Conservation (phyloP, 1,140 invertebrate genomes). For the Papilio xuthus region DNA sequence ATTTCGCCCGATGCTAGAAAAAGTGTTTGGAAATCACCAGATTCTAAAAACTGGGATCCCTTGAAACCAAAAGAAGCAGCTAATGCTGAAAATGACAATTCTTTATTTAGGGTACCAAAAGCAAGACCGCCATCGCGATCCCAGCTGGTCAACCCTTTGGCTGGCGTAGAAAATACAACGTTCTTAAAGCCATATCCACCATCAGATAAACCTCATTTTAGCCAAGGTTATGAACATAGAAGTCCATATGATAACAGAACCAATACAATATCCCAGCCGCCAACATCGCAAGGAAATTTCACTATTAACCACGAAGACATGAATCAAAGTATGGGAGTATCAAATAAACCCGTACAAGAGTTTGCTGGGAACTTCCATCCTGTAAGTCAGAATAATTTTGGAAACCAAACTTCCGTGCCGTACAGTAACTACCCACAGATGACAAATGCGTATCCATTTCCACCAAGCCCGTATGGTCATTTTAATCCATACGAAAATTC, state of each 20-base stretch:
- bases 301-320: constrained; percentile 75
- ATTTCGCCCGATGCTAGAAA: constrained; percentile 60
- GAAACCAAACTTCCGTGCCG: constrained; percentile 71
- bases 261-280: constrained; percentile 56
- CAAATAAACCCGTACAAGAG: constrained; percentile 66
- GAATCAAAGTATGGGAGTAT: constrained; percentile 56
- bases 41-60: constrained; percentile 74
- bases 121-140: constrained; percentile 85
- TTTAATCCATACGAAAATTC: constrained; percentile 81
- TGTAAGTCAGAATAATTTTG: constrained; percentile 69
- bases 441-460: constrained; percentile 76
- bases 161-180: constrained; percentile 75
- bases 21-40: constrained; percentile 77
- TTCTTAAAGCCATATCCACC: constrained; percentile 83
- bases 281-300: constrained; percentile 66
- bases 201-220: constrained; percentile 68
- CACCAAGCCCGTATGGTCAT: constrained; percentile 76
- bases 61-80: constrained; percentile 62
- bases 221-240: constrained; percentile 72
- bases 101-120: constrained; percentile 85
- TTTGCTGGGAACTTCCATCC: constrained; percentile 72
- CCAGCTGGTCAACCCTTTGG: constrained; percentile 70
- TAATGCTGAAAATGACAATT: constrained; percentile 75
- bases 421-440: constrained; percentile 80
- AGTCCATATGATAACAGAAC: constrained; percentile 71